A percentile compares a stretch with the other conserved stretches of the same genome.
Conservation (phyloP, 2,888 invertebrate genomes). For the Acronicta alni region DNA sequence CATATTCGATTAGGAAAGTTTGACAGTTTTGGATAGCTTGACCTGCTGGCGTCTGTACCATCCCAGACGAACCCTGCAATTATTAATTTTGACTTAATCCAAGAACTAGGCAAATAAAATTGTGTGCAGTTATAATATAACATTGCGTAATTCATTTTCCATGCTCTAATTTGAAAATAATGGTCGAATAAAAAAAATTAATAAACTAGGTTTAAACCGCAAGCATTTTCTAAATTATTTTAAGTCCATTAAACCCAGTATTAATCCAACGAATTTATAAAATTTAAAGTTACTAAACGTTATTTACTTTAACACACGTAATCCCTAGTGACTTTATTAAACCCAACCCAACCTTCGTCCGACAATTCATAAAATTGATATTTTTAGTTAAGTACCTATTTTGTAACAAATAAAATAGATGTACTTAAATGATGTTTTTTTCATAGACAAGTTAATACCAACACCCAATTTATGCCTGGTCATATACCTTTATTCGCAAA, state of each 20-base stretch:
- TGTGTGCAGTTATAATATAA: too few species aligned
- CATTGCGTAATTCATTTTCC: too few species aligned
- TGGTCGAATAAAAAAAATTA: too few species aligned
- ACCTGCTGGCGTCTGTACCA: too few species aligned
- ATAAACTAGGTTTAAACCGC: too few species aligned
- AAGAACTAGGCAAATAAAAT: too few species aligned
- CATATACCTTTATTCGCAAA: conserved; percentile 33
- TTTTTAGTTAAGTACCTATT: conserved; percentile 10
- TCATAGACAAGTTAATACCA: conserved; percentile 11
- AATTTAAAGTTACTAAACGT: conserved; percentile 8
- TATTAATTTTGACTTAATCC: too few species aligned
- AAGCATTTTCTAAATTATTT: neutral
- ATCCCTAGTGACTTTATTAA: conserved; percentile 27
- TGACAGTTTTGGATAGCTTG: too few species aligned
- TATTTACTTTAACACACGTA: conserved; percentile 17
- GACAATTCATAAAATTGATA: conserved; percentile 16
- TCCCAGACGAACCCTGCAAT: too few species aligned
- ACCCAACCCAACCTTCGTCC: conserved; percentile 21
- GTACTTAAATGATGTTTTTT: neutral
- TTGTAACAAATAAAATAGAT: conserved; percentile 1
- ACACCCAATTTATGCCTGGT: conserved; percentile 20
- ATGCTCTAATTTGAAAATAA: too few species aligned
- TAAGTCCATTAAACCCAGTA: neutral
- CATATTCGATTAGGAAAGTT: too few species aligned
- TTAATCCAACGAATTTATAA: neutral